Base-by-base conservation (phyloP, 2,113 vertebrate species). In the Dendrocopos noguchii region DNA sequence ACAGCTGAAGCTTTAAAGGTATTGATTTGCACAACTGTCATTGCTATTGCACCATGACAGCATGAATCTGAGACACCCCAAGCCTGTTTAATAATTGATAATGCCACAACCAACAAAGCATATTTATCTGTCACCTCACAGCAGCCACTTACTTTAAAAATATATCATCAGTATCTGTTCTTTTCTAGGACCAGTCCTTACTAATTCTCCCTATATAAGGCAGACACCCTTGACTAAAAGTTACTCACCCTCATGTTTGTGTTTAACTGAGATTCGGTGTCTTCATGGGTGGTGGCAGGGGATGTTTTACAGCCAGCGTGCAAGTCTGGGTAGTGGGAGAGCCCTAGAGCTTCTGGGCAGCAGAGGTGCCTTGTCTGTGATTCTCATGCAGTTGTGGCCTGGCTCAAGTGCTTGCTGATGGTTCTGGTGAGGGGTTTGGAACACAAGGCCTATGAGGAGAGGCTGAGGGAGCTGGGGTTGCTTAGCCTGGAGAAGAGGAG, bases 361-460 rank as follows among this genome's bases (percentile, higher is more conserved):
- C 3, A 21, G 36, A n/a, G 24, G 12, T 44, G 42, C 33, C 42
- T 81, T 87, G 74, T 47, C 68, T 47, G 5, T 4, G 18, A 25
- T 28, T 55, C 14, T n/a, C 4, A 0, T 60, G 9, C 55, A 53
- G 65, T 25, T 10, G 0, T 2, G 1, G n/a, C 61, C n/a, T 15
- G 1, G 65, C 78, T 63, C 42, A 5, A 11, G 74, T 0, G 2
- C 39, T 70, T 53, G 47, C 21, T 20, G 65, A 20, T 2, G 57
- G 24, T 59, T 83, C 70, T 71, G 73, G 52, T 36, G 34, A 36
- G 34, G 34, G 34, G 34, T 36, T 36, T 36, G 34, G 34, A 36
- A 36, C 34, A 36, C 34, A 36, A 36, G 34, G 7, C 34, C 34
- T 36, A 36, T 36, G 34, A 36, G 34, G 34, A 36, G 34, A 36